Evolutionary conservation across 2,888 invertebrate genomes (phyloP).

Genomic region (Caenorhabditis macrosperma): DNA sequence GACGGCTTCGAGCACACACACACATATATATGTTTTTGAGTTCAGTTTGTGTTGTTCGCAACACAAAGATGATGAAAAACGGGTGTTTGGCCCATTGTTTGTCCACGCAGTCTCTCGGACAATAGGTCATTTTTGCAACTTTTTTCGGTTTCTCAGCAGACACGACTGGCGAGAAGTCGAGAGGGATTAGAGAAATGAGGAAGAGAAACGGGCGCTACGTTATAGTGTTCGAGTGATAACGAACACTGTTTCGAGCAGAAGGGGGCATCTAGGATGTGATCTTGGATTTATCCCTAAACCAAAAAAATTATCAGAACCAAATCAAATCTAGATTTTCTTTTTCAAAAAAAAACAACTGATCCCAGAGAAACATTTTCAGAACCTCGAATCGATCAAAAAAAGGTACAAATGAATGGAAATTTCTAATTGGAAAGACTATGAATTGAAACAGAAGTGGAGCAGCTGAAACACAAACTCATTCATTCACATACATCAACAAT

Average conservation of each 20-base stretch:
- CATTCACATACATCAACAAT: no score
- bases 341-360: no score
- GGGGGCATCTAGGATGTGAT: background rate
- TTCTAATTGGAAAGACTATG: no score
- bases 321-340: no score
- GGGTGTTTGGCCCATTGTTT: conserved; percentile 40
- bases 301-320: no score
- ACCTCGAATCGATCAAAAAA: no score
- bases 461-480: no score
- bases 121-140: conserved; percentile 50
- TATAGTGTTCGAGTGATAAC: conserved; percentile 1
- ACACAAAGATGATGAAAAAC: conserved; percentile 49
- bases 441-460: no score
- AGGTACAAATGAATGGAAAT: no score
- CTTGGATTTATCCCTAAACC: no score
- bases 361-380: no score
- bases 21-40: no score
- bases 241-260: background rate
- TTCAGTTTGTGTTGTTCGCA: conserved; percentile 33
- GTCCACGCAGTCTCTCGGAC: conserved; percentile 17
- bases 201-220: conserved; percentile 6
- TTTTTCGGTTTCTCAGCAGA: conserved; percentile 27
- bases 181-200: background rate
- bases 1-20: background rate
- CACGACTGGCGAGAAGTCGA: conserved; percentile 6